These are phyloP conservation scores for Xiphophorus couchianus DNA, from an alignment of 2,113 vertebrate species.

Conservation along the genomic window DNA sequence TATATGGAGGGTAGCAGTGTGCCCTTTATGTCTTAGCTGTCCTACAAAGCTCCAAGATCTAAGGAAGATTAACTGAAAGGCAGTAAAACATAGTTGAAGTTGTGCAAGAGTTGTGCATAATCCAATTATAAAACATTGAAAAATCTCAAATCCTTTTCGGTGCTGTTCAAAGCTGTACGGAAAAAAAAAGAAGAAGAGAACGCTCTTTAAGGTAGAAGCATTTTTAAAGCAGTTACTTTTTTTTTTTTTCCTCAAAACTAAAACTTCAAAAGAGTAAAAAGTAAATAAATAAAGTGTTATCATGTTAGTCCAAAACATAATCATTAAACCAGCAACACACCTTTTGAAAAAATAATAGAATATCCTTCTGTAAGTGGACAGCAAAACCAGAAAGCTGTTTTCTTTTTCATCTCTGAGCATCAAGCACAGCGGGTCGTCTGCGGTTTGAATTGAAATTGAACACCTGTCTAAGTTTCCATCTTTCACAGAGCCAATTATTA, in stretches of 20 bases:
- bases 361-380: not conserved
- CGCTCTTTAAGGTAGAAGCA: not conserved
- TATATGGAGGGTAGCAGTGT: not conserved
- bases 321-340: not conserved
- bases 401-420: conserved; percentile 18
- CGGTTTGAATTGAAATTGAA: not conserved
- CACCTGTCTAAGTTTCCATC: not conserved
- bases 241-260: not conserved
- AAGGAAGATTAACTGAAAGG: not conserved
- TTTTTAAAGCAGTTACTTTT: not conserved
- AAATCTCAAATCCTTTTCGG: not conserved
- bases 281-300: not conserved
- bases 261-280: not conserved
- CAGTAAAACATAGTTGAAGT: not conserved
- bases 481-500: not conserved
- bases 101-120: not conserved
- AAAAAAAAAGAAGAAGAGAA: not conserved
- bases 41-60: not conserved
- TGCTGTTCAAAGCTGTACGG: not conserved
- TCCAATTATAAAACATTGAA: not conserved
- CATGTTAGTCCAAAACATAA: conserved; percentile 2
- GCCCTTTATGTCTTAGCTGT: not conserved
- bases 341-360: not conserved
- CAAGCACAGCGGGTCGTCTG: not conserved
- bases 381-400: conserved; percentile 6